Evolutionary conservation across 2,888 invertebrate species (phyloP), one percentile per base, ranked within the genome.

Genomic region (Dicranocentrus wangi): DNA sequence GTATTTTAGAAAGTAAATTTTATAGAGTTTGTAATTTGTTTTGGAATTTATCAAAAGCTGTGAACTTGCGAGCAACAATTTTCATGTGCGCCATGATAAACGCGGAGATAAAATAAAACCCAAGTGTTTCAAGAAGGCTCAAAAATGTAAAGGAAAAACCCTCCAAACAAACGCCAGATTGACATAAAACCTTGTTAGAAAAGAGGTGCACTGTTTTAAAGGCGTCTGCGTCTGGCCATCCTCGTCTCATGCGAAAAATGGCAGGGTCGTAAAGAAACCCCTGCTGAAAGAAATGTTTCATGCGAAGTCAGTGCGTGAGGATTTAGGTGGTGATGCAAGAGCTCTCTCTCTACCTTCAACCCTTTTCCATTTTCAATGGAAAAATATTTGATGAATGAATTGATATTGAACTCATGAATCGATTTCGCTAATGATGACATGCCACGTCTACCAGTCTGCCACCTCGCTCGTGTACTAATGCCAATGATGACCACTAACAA

Each of bases 61-160:
- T 58, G 76, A 76, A 68, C 58, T 68, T 47, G 76, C n/a, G 15
- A 27, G 47, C 66, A 75, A n/a, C 68, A 68, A 68, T 76, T 76
- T 76, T 76, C 68, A 60, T 55, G 65, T 53, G n/a, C n/a, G 17
- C 17, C n/a, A n/a, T n/a, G n/a, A n/a, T n/a, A n/a, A n/a, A n/a
- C n/a, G n/a, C n/a, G n/a, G n/a, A 43, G 43, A 43, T 43, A n/a
- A 3, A 43, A n/a, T n/a, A 43, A 43, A n/a, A 43, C n/a, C 13
- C 47, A 51, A 17, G 51, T 17, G 8, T 51, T 51, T n/a, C n/a
- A n/a, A 43, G n/a, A 43, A 39, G n/a, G n/a, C n/a, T n/a, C n/a
- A n/a, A n/a, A n/a, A n/a, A n/a, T n/a, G n/a, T n/a, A n/a, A n/a
- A n/a, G n/a, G n/a, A n/a, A n/a, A n/a, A n/a, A n/a, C n/a, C n/a